Conservation (phyloP, 2,888 invertebrate species). For the Eilema caniola region DNA sequence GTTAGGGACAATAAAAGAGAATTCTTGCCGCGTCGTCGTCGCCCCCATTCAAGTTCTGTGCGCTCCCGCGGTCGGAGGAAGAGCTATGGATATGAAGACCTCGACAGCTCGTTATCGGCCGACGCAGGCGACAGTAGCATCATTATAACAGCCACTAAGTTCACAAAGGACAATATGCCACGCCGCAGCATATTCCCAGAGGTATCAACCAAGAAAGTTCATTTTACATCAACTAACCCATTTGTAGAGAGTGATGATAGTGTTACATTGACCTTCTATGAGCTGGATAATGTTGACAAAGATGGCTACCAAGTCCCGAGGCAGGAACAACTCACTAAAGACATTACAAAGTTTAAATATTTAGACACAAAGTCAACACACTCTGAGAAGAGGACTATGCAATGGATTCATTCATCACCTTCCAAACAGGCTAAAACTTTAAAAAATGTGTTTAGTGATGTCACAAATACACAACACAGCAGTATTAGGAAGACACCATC, state of each 20-base stretch:
- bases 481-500: constrained; percentile 77
- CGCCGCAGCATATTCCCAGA: constrained; percentile 79
- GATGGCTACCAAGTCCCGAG: constrained; percentile 65
- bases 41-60: constrained; percentile 64
- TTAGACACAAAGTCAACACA: constrained; percentile 73
- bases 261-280: constrained; percentile 82
- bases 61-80: constrained; percentile 67
- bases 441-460: constrained; percentile 69
- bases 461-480: constrained; percentile 72
- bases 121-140: constrained; percentile 86
- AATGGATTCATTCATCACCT: constrained; percentile 76
- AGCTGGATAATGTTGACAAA: constrained; percentile 71
- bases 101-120: constrained; percentile 87
- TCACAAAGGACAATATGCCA: constrained; percentile 80
- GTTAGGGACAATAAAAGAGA: constrained; percentile 52
- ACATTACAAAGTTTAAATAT: constrained; percentile 81
- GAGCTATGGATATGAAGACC: constrained; percentile 82
- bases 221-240: constrained; percentile 79
- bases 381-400: constrained; percentile 73
- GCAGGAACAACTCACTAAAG: constrained; percentile 56
- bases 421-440: constrained; percentile 75
- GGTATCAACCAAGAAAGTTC: constrained; percentile 76
- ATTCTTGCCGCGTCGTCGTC: constrained; percentile 65
- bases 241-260: constrained; percentile 84
- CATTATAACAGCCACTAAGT: constrained; percentile 84